Base-by-base conservation (phyloP, 2,888 invertebrate genomes). In the Lithophane leautieri region DNA sequence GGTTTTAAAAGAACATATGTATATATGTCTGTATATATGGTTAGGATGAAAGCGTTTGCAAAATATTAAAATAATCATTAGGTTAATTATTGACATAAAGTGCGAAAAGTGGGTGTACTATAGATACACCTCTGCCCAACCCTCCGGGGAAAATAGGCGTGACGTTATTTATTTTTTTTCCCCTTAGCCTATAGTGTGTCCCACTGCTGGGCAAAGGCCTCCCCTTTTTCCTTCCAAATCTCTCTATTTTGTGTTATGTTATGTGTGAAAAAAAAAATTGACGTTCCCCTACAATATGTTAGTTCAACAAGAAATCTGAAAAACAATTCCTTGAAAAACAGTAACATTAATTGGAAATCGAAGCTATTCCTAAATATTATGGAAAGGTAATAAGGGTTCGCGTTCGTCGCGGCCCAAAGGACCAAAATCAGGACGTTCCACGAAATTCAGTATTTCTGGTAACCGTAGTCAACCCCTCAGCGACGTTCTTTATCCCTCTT, bases 401-500 rank as follows among this genome's bases (percentile, higher is more conserved):
- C 25, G 50, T 73, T 22, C 12, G 25, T 56, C 56, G 58, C 61
- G 47, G 40, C 63, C 56, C 68, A 40, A 40, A 54, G 54, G 40
- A 63, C 60, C 56, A 76, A 69, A 77, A 77, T 78, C 78, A 67
- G 75, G 76, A 84, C 75, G 25, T 66, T 81, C 83, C 81, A 54
- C 66, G 76, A 78, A 81, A 73, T 69, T 75, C 72, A 42, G 50
- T 76, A 69, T 79, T 68, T 72, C 60, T 86, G 88, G 89, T 81
- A 60, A 78, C 84, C 70, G 61, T 40, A 78, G 68, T 54, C 54
- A 60, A 65, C 88, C 86, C 87, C 89, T 84, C 81, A 75, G 85
- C 82, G 84, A 84, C 88, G 86, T 82, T 91, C 89, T 88, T 87
- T 82, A 85, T 86, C 86, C 88, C 87, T 88, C 89, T 88, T 92